Evolutionary conservation across 2,797 vertebrate genomes (phyloP).

Genomic region (Tangara arthus): DNA sequence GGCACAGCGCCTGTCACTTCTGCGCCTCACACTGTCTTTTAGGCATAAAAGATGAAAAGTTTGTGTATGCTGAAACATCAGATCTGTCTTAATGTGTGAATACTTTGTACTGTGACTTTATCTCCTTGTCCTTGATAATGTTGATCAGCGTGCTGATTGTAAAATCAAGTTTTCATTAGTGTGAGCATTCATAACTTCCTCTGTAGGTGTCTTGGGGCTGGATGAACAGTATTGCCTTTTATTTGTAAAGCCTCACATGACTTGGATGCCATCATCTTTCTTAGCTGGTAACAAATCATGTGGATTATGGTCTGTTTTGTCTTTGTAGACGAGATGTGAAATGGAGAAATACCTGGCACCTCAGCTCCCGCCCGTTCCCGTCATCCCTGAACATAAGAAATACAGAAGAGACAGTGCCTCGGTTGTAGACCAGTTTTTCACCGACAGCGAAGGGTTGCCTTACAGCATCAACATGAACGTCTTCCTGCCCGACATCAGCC

Average conservation of each 20-base stretch:
- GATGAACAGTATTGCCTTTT: background rate
- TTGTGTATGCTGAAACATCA: background rate
- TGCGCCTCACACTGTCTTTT: background rate
- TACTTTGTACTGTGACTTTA: background rate
- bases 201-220: background rate
- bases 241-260: background rate
- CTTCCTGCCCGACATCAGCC: conserved; percentile 89
- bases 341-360: conserved; percentile 90
- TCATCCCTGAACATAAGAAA: conserved; percentile 83
- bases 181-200: background rate
- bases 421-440: conserved; percentile 89
- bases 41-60: conserved; percentile 39
- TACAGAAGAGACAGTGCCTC: conserved; percentile 85
- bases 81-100: background rate
- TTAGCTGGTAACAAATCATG: background rate
- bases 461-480: conserved; percentile 97
- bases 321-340: conserved; percentile 85
- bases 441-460: conserved; percentile 85
- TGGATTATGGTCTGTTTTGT: conserved; percentile 36
- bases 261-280: background rate
- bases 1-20: background rate
- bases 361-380: conserved; percentile 76
- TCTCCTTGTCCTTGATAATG: background rate
- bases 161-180: conserved; percentile 19
- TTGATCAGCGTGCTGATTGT: background rate